These are phyloP conservation scores for Nematostella vectensis DNA, from an alignment of 92 coral and sea anemone species.

Conservation along the genomic window DNA sequence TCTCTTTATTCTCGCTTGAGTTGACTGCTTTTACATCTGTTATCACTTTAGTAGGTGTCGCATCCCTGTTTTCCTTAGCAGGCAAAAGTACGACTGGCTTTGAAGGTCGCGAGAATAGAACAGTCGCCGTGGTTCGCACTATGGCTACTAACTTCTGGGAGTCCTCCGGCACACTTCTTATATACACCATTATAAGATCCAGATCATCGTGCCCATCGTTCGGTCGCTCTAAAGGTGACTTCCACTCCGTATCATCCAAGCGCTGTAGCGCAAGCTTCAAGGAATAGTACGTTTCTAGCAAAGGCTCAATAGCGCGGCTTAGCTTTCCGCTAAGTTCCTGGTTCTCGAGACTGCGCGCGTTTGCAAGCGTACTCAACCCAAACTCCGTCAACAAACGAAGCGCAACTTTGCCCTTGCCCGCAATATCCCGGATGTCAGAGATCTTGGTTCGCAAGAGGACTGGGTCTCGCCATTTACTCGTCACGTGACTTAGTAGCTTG, in stretches of 20 bases:
- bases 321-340: conserved; percentile 64
- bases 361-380: conserved; percentile 78
- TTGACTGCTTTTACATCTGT: neutral
- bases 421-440: conserved; percentile 82
- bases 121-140: conserved; percentile 57
- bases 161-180: conserved; percentile 76
- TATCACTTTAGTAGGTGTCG: neutral
- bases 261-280: conserved; percentile 82
- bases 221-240: conserved; percentile 47
- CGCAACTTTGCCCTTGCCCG: conserved; percentile 90
- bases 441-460: conserved; percentile 51
- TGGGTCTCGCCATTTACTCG: conserved; percentile 81
- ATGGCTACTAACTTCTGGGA: conserved; percentile 65
- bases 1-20: neutral
- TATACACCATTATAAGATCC: conserved; percentile 71
- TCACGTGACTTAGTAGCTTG: conserved; percentile 83
- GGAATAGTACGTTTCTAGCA: conserved; percentile 81
- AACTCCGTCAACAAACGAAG: conserved; percentile 87
- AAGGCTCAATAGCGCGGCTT: conserved; percentile 78
- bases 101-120: conserved; percentile 33
- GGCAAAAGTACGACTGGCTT: conserved; percentile 6
- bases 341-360: conserved; percentile 49
- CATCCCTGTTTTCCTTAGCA: neutral
- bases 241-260: conserved; percentile 83
- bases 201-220: conserved; percentile 73